phyloP scores from a whole-genome alignment of 2,797 vertebrate genomes.

The Lemur catta region DNA sequence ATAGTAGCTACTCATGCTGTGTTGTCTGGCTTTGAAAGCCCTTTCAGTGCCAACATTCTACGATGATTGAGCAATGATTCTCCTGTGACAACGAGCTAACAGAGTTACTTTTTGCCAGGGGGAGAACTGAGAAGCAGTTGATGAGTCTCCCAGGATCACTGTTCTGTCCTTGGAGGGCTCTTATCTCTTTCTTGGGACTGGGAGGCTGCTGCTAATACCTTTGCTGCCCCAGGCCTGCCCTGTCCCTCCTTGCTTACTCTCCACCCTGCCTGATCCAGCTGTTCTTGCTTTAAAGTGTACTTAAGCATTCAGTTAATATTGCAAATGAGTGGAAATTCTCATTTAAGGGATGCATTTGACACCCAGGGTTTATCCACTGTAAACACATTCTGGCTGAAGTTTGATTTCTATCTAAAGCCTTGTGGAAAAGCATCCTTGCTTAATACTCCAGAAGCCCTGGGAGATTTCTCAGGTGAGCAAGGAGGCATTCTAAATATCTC shows the following conservation, averaged over 20 bases:
- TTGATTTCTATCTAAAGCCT: conserved; percentile 24
- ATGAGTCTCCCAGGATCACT: background rate
- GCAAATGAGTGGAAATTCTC: background rate
- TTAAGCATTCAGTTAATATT: background rate
- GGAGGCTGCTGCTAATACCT: background rate
- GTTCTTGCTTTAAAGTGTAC: background rate
- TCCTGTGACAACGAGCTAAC: background rate
- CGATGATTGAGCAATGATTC: background rate
- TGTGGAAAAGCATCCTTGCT: background rate
- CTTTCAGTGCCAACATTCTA: background rate
- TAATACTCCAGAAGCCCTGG: background rate
- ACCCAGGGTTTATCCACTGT: background rate
- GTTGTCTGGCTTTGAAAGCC: background rate
- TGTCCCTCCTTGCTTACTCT: background rate
- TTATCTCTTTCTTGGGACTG: background rate
- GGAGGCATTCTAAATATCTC: background rate
- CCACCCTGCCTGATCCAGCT: background rate
- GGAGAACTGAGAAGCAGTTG: background rate
- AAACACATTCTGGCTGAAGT: background rate
- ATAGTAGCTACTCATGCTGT: background rate
- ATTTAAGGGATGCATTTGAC: background rate
- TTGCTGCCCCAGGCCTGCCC: background rate
- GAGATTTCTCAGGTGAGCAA: background rate
- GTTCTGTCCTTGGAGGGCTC: background rate
- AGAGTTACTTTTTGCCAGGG: background rate